A percentile compares a stretch with the other conserved stretches of the same genome.
phyloP scores from a whole-genome alignment of 2,113 vertebrate species.

The Stigmatopora argus region DNA sequence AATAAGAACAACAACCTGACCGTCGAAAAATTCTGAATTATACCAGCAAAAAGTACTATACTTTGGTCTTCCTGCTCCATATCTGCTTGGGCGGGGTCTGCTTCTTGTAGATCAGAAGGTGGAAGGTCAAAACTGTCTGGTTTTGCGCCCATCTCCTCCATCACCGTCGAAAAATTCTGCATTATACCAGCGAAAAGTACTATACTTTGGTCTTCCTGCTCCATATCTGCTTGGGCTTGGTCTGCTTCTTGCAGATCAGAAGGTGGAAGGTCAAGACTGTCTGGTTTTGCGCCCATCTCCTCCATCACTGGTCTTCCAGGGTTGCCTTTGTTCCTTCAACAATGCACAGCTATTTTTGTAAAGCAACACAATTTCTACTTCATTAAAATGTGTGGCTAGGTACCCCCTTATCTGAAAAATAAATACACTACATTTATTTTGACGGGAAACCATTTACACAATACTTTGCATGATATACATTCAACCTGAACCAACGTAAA shows the following conservation, averaged over 20 bases:
- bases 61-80: conserved; percentile 32
- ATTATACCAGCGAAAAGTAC: neutral
- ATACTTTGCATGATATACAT: too few relatives aligned
- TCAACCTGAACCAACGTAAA: too few relatives aligned
- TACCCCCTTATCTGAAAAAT: too few relatives aligned
- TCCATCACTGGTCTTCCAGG: conserved; percentile 31
- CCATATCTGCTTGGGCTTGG: neutral
- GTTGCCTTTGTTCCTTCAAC: conserved; percentile 19
- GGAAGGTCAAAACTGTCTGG: conserved; percentile 28
- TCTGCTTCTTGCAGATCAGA: neutral
- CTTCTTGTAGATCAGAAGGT: neutral
- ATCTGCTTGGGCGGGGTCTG: neutral
- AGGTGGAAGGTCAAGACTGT: conserved; percentile 11
- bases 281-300: conserved; percentile 54
- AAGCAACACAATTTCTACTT: too few relatives aligned
- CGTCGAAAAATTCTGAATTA: too few relatives aligned
- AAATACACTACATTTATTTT: too few relatives aligned
- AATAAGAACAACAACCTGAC: too few relatives aligned
- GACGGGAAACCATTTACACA: too few relatives aligned
- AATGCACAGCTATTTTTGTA: too few relatives aligned
- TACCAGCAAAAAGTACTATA: conserved; percentile 5
- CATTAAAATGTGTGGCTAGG: too few relatives aligned
- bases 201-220: conserved; percentile 39
- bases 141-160: conserved; percentile 50
- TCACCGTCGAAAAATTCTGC: conserved; percentile 2